Percentiles rank a stretch among this genome's conserved stretches.
Conservation (phyloP, 1,140 invertebrate genomes). For the Lasaia peninsularis region DNA sequence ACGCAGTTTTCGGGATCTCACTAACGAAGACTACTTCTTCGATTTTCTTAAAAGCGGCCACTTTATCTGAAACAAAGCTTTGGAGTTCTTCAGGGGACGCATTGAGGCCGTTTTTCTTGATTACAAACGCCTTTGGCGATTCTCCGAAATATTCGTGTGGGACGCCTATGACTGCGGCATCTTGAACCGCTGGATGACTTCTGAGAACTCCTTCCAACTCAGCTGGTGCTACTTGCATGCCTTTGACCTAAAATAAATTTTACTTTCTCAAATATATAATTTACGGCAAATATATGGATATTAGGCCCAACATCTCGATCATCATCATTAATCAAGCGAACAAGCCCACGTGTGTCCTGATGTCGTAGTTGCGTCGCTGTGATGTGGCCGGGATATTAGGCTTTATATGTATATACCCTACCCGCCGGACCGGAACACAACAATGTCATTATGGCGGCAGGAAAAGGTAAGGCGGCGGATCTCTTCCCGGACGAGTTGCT, state of each 20-base stretch:
- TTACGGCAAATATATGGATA: no score
- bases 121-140: conserved; percentile 86
- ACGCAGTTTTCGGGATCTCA: conserved; percentile 85
- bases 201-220: conserved; percentile 90
- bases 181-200: conserved; percentile 85
- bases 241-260: conserved; percentile 76
- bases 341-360: background rate
- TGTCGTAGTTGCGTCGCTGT: no score
- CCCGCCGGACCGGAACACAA: no score
- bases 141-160: conserved; percentile 88
- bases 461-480: no score
- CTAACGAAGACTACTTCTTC: conserved; percentile 84
- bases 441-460: no score
- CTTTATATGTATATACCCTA: no score
- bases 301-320: no score
- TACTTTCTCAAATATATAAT: no score
- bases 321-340: no score
- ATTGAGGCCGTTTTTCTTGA: conserved; percentile 69
- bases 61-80: conserved; percentile 80
- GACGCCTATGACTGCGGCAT: conserved; percentile 91
- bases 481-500: no score
- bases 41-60: conserved; percentile 84
- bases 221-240: conserved; percentile 90
- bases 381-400: background rate
- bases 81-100: conserved; percentile 77